Conservation (phyloP, 2,888 invertebrate genomes). For the Andricus curvator region DNA sequence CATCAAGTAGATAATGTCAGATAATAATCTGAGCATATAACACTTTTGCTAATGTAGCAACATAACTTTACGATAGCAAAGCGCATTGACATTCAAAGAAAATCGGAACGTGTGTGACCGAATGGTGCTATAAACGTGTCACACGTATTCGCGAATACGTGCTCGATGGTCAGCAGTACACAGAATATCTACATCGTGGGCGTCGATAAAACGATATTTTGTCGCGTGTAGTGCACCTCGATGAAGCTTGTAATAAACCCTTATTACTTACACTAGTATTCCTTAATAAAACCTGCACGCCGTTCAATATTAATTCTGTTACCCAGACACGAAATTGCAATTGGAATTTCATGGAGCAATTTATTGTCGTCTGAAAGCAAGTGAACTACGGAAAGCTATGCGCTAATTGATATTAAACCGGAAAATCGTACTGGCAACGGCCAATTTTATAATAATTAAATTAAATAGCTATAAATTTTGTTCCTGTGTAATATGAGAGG, state of each 20-base stretch:
- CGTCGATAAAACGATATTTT: slow-evolving; percentile 11
- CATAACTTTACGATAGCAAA: slow-evolving; percentile 8
- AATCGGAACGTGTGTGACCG: neutral
- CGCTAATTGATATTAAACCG: neutral
- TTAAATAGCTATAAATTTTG: neutral
- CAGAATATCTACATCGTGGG: slow-evolving; percentile 7
- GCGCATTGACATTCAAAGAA: slow-evolving; percentile 9
- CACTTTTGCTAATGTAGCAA: neutral
- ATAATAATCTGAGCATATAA: slow-evolving; percentile 29
- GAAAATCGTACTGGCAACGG: neutral
- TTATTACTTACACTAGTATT: neutral
- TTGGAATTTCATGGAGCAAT: neutral
- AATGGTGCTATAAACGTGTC: slow-evolving; percentile 12
- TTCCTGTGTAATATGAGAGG: neutral
- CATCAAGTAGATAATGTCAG: neutral
- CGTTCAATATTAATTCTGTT: neutral
- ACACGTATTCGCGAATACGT: neutral
- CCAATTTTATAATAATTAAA: neutral
- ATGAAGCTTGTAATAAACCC: neutral
- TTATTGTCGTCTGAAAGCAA: neutral
- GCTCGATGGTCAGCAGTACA: neutral
- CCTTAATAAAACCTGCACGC: neutral
- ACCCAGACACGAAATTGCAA: neutral
- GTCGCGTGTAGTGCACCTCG: neutral
- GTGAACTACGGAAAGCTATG: neutral